These are phyloP conservation scores for Scomber colias DNA, from an alignment of 2,113 vertebrate genomes.

Conservation along the genomic window DNA sequence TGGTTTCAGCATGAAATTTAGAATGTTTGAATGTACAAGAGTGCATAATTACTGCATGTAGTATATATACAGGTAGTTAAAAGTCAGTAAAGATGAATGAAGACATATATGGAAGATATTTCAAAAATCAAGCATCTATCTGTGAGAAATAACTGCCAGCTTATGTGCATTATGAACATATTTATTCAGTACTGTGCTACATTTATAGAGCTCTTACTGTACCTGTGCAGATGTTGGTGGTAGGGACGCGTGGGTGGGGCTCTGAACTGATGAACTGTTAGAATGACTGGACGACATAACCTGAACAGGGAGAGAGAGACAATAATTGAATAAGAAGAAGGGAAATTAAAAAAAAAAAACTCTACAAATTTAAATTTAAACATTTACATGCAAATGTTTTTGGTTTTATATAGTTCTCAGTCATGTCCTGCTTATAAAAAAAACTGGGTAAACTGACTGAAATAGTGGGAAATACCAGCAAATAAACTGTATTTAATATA, in stretches of 20 bases:
- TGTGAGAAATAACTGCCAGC: neutral
- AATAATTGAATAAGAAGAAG: neutral
- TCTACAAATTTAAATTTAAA: conserved; percentile 3
- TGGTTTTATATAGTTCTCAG: neutral
- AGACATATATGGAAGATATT: neutral
- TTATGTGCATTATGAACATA: neutral
- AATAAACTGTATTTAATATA: neutral
- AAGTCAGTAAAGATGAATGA: too few species aligned
- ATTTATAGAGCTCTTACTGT: conserved; percentile 3
- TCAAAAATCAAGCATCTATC: neutral
- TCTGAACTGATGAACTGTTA: conserved; percentile 71
- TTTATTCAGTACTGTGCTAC: neutral
- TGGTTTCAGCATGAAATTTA: too few species aligned
- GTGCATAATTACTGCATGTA: neutral
- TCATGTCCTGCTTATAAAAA: neutral
- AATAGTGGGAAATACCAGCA: neutral
- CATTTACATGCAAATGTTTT: neutral
- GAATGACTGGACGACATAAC: conserved; percentile 66
- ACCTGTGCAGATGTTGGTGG: conserved; percentile 78
- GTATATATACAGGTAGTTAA: neutral
- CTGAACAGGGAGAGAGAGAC: conserved; percentile 38
- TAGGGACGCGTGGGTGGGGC: conserved; percentile 72
- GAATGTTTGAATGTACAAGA: neutral
- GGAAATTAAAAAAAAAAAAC: neutral
- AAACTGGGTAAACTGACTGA: neutral